Percentiles rank a stretch among this genome's conserved stretches.
Conservation (phyloP, 2,113 vertebrate genomes). For the Ceyx melanurus region DNA sequence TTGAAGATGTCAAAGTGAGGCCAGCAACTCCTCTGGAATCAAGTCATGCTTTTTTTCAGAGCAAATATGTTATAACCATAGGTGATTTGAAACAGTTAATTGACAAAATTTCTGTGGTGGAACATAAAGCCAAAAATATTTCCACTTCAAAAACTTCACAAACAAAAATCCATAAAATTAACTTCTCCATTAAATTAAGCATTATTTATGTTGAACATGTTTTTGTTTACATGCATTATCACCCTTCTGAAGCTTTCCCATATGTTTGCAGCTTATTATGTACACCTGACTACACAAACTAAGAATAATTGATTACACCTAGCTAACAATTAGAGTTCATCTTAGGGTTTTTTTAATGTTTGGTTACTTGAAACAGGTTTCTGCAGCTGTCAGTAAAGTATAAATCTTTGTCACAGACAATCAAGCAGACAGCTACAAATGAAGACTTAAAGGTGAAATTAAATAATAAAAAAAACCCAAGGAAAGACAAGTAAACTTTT, state of each 20-base stretch:
- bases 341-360: constrained; percentile 46
- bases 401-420: constrained; percentile 52
- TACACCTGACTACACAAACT: constrained; percentile 80
- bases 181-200: constrained; percentile 44
- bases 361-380: constrained; percentile 48
- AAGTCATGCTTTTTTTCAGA: neutral
- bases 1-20: neutral
- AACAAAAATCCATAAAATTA: constrained; percentile 52
- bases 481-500: neutral
- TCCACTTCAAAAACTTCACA: constrained; percentile 44
- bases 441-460: constrained; percentile 60
- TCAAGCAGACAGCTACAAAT: constrained; percentile 53
- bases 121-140: constrained; percentile 31
- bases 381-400: constrained; percentile 43
- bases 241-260: constrained; percentile 83
- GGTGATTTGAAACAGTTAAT: constrained; percentile 59
- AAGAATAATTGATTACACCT: constrained; percentile 76
- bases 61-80: neutral
- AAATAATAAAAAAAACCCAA: neutral
- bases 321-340: constrained; percentile 55
- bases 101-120: constrained; percentile 37
- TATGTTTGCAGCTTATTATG: constrained; percentile 79
- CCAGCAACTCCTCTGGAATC: neutral
- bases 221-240: constrained; percentile 78
- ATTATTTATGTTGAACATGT: constrained; percentile 56